Evolutionary conservation across 2,113 vertebrate genomes (phyloP).

Genomic region (Motacilla tschutschensis): DNA sequence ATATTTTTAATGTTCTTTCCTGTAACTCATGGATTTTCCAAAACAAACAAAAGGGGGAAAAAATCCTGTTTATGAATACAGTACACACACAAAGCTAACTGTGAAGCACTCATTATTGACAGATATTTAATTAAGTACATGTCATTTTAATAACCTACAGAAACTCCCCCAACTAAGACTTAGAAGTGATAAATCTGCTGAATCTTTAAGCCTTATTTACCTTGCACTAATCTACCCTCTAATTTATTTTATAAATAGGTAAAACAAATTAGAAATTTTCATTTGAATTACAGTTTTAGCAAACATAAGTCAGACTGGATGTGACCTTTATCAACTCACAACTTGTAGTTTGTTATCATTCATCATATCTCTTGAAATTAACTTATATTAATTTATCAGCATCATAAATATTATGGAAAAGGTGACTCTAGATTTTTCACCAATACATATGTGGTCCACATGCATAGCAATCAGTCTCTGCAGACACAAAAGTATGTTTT

Average conservation of each 20-base stretch:
- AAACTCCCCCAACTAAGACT: background rate
- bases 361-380: background rate
- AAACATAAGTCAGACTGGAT: background rate
- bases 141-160: background rate
- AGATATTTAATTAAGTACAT: background rate
- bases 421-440: constrained; percentile 3
- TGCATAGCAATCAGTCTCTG: background rate
- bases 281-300: background rate
- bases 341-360: background rate
- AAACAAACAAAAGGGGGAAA: background rate
- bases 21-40: background rate
- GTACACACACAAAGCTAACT: background rate
- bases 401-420: background rate
- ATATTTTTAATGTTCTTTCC: background rate
- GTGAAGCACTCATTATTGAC: background rate
- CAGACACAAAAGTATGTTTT: background rate
- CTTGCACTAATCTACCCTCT: background rate
- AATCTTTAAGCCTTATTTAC: background rate
- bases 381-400: background rate
- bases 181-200: background rate
- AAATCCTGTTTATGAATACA: background rate
- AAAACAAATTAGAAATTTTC: background rate
- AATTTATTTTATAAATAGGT: background rate
- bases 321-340: background rate
- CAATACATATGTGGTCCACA: background rate